Evolutionary conservation across 1,140 invertebrate genomes (phyloP), one percentile per base, ranked within the genome.

Genomic region (Littorina saxatilis): DNA sequence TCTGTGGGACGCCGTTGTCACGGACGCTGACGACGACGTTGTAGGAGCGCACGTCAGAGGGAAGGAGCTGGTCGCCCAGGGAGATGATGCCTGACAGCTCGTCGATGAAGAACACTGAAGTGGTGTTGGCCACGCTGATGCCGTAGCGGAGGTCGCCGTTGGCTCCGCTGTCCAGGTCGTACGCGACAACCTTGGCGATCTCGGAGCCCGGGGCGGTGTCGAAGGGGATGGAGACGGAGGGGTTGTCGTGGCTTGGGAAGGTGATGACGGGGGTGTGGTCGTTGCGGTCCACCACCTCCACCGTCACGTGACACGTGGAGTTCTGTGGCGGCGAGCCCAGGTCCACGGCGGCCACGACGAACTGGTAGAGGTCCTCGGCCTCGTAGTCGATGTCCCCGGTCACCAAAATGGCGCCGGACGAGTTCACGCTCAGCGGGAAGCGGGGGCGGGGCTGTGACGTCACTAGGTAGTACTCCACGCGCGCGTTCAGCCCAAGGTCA

Each of bases 401-500:
- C 5, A 97, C 97, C n/a, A 94, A 95, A 52, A 99, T 96, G 88
- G 96, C 95, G 73, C 97, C 97, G 15, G 79, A 63, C 9, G 61
- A 63, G 20, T 61, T 50, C 15, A 76, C 55, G 20, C 76, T 74
- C 13, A 85, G n/a, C 0, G 80, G 39, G 20, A 77, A 76, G 2
- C 79, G 70, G 15, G 82, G 79, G 20, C 74, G 39, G 17, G 58
- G 55, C 1, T 76, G 68, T n/a, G 58, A 70, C 32, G 94, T 97
- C 40, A 81, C 95, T 0, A 98, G 94, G 90, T 96, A 94, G 92
- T 96, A 99, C 2, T 95, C 94, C 9, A 99, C 93, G 89, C 98
- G 96, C 86, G 96, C 96, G 90, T 99, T 99, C 0, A 96, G 93
- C 0, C 97, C 98, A 39, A 98, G 93, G 93, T 99, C 98, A n/a